Evolutionary conservation across 2,797 vertebrate genomes (phyloP), one percentile per base, ranked within the genome.

Genomic region (Poecilia wingei): DNA sequence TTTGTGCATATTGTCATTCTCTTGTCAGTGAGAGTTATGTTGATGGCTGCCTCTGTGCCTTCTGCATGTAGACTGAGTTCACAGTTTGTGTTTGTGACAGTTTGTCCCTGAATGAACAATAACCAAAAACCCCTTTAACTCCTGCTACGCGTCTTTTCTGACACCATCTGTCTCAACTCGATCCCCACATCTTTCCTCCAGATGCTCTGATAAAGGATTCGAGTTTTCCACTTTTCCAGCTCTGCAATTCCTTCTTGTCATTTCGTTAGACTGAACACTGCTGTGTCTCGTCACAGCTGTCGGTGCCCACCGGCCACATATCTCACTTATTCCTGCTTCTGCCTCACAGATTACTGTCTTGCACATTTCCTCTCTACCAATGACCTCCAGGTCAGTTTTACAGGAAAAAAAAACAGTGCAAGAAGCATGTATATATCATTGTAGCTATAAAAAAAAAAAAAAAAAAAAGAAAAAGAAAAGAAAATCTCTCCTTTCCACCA

Each of bases 211-310:
- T 71, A n/a, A 31, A 2, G n/a, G 25, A 81, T 80, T 22, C 3
- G 33, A 70, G 76, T 82, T 84, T 31, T 84, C 82, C 82, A 9
- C 80, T 84, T 72, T 72, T 77, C 70, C 1, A 43, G 75, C 74
- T 84, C 85, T 80, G 70, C 82, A 80, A 85, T 84, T 88, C 82
- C 78, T 69, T 79, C 79, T 71, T 83, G 86, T 91, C 90, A 83
- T 61, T 79, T 73, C 82, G 82, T 92, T 89, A 90, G 81, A 78
- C 73, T 79, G 74, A 88, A 89, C 90, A 77, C 79, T 0, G 72
- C 71, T 78, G 55, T n/a, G 79, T 84, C 86, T 85, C 76, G 86
- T 91, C 91, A 83, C 72, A 75, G 74, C 76, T 80, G 88, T 91
- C 90, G 75, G 55, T 8, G 72, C 78, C 49, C 85, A 31, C 47